These are phyloP conservation scores for Pelodytes ibericus DNA, from an alignment of 2,797 vertebrate species.

Conservation along the genomic window DNA sequence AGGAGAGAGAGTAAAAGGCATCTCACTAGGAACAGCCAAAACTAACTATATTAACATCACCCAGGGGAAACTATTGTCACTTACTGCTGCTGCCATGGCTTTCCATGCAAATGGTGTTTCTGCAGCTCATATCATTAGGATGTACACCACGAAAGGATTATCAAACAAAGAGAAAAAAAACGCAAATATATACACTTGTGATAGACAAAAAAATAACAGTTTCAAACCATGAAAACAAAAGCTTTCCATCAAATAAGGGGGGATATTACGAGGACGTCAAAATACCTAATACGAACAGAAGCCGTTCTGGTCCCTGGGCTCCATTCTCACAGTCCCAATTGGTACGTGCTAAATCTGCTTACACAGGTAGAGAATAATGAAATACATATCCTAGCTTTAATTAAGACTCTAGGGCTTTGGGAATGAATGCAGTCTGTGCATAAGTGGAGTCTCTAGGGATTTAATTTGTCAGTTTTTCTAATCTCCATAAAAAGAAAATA, in stretches of 20 bases:
- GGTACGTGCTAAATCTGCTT: slow-evolving; percentile 75
- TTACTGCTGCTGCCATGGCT: slow-evolving; percentile 29
- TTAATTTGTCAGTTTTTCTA: slow-evolving; percentile 76
- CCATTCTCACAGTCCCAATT: slow-evolving; percentile 61
- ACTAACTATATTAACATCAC: slow-evolving; percentile 39
- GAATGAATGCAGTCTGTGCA: slow-evolving; percentile 61
- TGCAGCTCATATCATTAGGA: slow-evolving; percentile 34
- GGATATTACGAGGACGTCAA: slow-evolving; percentile 62
- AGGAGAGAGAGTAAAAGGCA: too few species aligned
- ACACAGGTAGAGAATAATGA: slow-evolving; percentile 70
- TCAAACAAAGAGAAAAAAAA: slow-evolving; percentile 8
- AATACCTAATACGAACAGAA: slow-evolving; percentile 58
- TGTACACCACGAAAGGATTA: slow-evolving; percentile 29
- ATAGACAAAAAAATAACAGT: slow-evolving; percentile 32
- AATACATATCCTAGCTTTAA: slow-evolving; percentile 73
- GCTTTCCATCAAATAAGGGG: slow-evolving; percentile 50
- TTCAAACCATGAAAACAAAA: slow-evolving; percentile 38
- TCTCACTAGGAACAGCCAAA: slow-evolving; percentile 30
- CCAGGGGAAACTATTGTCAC: slow-evolving; percentile 35
- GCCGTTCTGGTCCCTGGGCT: slow-evolving; percentile 59
- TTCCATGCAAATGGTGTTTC: slow-evolving; percentile 32
- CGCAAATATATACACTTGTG: slow-evolving; percentile 23
- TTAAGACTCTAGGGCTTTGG: slow-evolving; percentile 73
- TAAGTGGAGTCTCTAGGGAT: slow-evolving; percentile 68
- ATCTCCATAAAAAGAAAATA: slow-evolving; percentile 71